phyloP scores from a whole-genome alignment of 2,797 vertebrate genomes.

The Halcyon badia region DNA sequence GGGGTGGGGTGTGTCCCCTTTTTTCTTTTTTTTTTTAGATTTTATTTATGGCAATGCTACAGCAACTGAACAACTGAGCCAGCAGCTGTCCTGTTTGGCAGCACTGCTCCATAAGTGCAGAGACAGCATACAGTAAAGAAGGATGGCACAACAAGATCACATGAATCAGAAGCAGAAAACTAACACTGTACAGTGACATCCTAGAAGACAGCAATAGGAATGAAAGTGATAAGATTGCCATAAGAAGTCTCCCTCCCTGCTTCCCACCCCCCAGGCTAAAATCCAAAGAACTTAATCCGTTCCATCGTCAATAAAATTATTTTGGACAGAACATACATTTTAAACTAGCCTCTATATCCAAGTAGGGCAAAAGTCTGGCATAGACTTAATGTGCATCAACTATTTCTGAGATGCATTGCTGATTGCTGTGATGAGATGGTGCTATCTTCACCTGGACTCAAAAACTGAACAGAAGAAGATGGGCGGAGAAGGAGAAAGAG shows the following conservation, averaged over 20 bases:
- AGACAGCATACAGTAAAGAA: neutral
- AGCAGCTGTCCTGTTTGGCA: constrained; percentile 65
- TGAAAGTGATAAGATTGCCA: neutral
- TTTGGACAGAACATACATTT: neutral
- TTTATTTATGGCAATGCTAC: neutral
- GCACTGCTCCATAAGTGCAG: neutral
- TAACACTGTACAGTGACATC: neutral
- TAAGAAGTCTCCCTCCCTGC: neutral
- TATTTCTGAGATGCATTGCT: neutral
- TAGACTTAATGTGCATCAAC: neutral
- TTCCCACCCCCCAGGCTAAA: neutral
- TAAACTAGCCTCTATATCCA: neutral
- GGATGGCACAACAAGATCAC: constrained; percentile 9
- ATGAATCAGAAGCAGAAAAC: constrained; percentile 32
- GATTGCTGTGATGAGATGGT: neutral
- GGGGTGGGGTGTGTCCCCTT: neutral
- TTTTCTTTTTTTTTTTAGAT: neutral
- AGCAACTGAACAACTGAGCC: constrained; percentile 60
- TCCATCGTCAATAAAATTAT: neutral
- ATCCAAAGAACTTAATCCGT: neutral
- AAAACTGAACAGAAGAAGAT: neutral
- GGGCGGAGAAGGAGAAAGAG: neutral
- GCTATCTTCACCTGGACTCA: neutral
- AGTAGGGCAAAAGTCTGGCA: neutral
- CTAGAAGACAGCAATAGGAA: neutral